Evolutionary conservation across 92 coral and sea anemone species (phyloP).

Genomic region (Palythoa grandiflora): DNA sequence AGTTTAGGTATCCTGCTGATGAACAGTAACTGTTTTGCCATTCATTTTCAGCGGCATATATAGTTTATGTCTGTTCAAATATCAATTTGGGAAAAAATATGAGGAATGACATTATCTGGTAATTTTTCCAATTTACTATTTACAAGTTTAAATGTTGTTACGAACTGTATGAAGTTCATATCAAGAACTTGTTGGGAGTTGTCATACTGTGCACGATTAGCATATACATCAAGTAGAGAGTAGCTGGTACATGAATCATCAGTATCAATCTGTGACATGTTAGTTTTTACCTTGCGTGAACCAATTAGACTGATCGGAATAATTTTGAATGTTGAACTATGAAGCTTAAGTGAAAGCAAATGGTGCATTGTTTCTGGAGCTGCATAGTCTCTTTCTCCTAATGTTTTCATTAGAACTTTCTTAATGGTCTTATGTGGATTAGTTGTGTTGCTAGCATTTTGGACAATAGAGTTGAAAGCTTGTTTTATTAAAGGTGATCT

Average conservation of each 20-base stretch:
- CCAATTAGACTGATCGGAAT: not conserved
- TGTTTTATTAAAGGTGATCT: not conserved
- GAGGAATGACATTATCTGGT: not conserved
- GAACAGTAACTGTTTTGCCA: no score
- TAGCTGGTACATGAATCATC: no score
- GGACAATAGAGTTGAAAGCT: conserved; percentile 1
- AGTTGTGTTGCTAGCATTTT: not conserved
- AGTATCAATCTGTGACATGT: no score
- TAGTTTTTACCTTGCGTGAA: not conserved
- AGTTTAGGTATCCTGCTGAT: no score
- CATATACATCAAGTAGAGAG: not conserved
- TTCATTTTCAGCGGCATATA: no score
- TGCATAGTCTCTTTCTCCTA: not conserved
- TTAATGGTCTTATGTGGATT: not conserved
- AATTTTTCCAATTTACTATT: not conserved
- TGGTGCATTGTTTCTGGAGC: not conserved
- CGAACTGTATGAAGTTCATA: not conserved
- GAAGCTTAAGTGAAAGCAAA: not conserved
- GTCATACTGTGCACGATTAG: not conserved
- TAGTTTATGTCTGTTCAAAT: no score
- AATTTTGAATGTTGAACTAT: not conserved
- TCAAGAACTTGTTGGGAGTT: not conserved
- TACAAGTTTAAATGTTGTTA: not conserved
- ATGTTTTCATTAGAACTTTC: not conserved
- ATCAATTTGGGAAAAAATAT: no score